A percentile compares a stretch with the other conserved stretches of the same genome.
Evolutionary conservation across 2,113 vertebrate species (phyloP).

Genomic region (Galemys pyrenaicus): DNA sequence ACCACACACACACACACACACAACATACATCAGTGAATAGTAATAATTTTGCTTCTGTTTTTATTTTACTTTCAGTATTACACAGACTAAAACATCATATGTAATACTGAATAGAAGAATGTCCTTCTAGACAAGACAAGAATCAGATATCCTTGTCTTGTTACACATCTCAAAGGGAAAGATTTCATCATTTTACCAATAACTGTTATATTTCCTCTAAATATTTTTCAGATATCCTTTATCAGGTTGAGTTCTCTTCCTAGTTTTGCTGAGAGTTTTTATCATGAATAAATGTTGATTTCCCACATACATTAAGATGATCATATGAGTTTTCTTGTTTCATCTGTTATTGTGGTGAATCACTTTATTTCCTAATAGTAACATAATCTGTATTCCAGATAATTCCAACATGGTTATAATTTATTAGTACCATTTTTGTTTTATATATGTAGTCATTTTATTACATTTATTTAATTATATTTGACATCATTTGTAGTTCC

Average conservation of each 20-base stretch:
- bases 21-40: not conserved
- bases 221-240: not conserved
- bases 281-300: constrained; percentile 13
- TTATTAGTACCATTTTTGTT: not conserved
- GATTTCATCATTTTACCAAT: constrained; percentile 22
- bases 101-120: not conserved
- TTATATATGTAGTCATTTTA: no score
- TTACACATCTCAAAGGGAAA: constrained; percentile 36
- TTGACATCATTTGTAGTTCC: no score
- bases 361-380: constrained; percentile 40
- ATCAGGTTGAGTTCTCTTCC: constrained; percentile 67
- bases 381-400: constrained; percentile 33
- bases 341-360: not conserved
- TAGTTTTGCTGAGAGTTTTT: constrained; percentile 30
- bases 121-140: no score
- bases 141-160: not conserved
- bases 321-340: constrained; percentile 1
- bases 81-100: not conserved
- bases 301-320: not conserved
- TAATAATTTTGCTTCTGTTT: not conserved
- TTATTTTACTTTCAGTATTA: constrained; percentile 7
- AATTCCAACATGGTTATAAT: not conserved
- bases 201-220: constrained; percentile 27
- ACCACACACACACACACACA: not conserved
- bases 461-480: no score